Base-by-base conservation (phyloP, 2,888 invertebrate species). In the Parapristionchus giblindavisi region DNA sequence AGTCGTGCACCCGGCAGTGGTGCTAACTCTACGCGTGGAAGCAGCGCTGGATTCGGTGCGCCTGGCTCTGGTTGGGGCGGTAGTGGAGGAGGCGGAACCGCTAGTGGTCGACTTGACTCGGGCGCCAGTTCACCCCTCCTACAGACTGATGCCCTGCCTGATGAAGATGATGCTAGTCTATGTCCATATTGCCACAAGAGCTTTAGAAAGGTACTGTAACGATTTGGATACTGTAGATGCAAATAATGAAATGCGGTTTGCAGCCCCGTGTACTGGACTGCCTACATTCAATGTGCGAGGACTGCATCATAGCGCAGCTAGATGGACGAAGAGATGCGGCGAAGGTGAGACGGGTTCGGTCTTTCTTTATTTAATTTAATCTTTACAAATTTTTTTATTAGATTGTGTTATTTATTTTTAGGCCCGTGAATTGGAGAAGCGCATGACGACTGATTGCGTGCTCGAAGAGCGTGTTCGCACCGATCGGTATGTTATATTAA, bases 281-380 rank as follows among this genome's bases (percentile, higher is more conserved):
- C 90, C 92, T 97, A 89, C 96, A 97, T 91, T 94, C 94, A 71
- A 96, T 95, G 90, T 97, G 96, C 90, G 94, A 95, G 90, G 92
- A 92, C 82, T 97, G 96, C 90, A 91, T 97, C 54, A 86, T 84
- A 21, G 86, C 84, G 21, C 84, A 84, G 75, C 77, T 85, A 43
- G 85, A 85, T 68, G 83, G 84, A 0, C 75, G 83, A 21, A 71
- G 77, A n/a, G 82, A 83, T 21, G 75, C 75, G 56, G 68, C 78
- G 24, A 73, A 73, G 73, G 60, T 61, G n/a, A 27, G 79, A 17
- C 11, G 17, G 5, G 36, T 36, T 21, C 3, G 24, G 17, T 14
- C 24, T 60, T 40, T 14, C 40, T n/a, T 61, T 61, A 56, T 3
- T 34, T 60, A 60, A 36, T 60, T 63, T 27, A 63, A 27, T n/a